phyloP scores from a whole-genome alignment of 2,888 invertebrate species.

The Julus scandinavius region DNA sequence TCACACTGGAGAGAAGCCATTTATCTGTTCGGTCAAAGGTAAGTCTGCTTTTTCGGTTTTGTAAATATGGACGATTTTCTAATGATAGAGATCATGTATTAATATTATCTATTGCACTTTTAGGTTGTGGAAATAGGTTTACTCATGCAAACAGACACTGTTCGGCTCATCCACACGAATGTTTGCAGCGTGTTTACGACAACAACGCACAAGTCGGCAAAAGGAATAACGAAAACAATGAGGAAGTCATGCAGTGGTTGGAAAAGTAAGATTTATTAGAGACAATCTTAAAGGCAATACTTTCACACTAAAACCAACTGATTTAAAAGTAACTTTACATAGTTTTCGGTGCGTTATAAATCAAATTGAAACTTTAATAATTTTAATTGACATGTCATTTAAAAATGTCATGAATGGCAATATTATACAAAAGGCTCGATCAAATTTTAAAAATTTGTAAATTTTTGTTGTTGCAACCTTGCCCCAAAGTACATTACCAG shows the following conservation, averaged over 20 bases:
- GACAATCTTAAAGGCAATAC: neutral
- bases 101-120: constrained; percentile 53
- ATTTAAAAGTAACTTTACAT: no score
- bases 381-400: neutral
- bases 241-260: constrained; percentile 70
- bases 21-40: constrained; percentile 73
- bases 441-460: neutral
- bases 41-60: neutral
- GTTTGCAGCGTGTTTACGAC: constrained; percentile 69
- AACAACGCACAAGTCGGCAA: constrained; percentile 64
- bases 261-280: constrained; percentile 65
- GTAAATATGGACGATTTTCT: neutral
- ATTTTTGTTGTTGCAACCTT: neutral
- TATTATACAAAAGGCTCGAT: neutral
- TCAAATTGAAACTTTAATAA: neutral
- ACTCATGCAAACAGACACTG: constrained; percentile 83
- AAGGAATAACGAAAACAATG: constrained; percentile 68
- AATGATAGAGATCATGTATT: neutral
- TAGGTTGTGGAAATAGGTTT: constrained; percentile 74
- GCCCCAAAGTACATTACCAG: neutral
- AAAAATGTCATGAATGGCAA: neutral
- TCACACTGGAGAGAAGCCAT: constrained; percentile 82
- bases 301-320: neutral
- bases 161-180: constrained; percentile 76
- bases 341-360: neutral